Evolutionary conservation across 2,113 vertebrate genomes (phyloP).

Genomic region (Centropus bengalensis): DNA sequence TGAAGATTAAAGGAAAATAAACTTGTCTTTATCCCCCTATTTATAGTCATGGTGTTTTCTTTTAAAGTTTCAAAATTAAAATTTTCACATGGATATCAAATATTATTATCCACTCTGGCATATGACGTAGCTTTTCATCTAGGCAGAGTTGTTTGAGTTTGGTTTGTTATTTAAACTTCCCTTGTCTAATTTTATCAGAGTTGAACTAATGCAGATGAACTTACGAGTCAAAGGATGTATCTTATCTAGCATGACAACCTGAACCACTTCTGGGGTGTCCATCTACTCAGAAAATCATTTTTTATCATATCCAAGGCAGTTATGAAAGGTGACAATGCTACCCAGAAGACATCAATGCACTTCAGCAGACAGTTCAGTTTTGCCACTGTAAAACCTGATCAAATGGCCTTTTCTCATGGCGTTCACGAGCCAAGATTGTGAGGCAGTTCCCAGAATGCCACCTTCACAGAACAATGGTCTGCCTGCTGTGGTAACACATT

Average conservation of each 20-base stretch:
- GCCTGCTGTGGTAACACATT: not conserved
- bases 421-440: not conserved
- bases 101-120: not conserved
- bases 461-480: not conserved
- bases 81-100: not conserved
- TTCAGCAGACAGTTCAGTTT: not conserved
- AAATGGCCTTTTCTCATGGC: not conserved
- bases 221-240: not conserved
- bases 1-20: not conserved
- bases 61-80: not conserved
- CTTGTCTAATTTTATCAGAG: not conserved
- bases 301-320: not conserved
- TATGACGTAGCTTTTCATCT: not conserved
- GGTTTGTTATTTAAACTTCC: not conserved
- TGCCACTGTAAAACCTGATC: not conserved
- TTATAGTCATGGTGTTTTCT: not conserved
- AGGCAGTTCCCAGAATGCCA: not conserved
- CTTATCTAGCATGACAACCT: not conserved
- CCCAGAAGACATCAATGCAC: not conserved
- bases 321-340: not conserved
- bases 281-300: slow-evolving; percentile 3
- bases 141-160: not conserved
- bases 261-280: slow-evolving; percentile 2
- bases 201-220: slow-evolving; percentile 5
- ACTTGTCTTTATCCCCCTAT: not conserved